Evolutionary conservation across 2,797 vertebrate species (phyloP).

Genomic region (Lepus oiostolus): DNA sequence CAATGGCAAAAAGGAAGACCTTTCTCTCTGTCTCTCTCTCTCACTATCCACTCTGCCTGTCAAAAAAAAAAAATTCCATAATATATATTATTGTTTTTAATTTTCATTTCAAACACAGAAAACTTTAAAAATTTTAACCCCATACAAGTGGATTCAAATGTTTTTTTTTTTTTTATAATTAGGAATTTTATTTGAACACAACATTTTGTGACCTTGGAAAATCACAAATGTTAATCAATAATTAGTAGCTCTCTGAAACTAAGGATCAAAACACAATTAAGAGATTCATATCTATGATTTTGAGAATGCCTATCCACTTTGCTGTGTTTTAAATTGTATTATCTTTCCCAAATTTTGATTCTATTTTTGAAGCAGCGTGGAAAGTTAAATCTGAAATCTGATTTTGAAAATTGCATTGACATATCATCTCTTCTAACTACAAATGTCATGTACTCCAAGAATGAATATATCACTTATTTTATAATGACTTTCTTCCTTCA

Average conservation of each 20-base stretch:
- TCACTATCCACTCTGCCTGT: too few relatives aligned
- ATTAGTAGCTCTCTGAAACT: neutral
- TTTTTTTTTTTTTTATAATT: neutral
- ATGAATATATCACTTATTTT: slow-evolving; percentile 1
- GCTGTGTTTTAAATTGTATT: neutral
- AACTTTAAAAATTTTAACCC: neutral
- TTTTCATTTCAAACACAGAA: slow-evolving; percentile 27
- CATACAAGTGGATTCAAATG: neutral
- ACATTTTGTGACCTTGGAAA: neutral
- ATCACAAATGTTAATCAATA: neutral
- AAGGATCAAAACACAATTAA: neutral
- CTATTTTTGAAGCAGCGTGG: neutral
- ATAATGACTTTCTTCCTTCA: neutral
- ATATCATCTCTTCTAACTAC: neutral
- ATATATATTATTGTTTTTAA: neutral
- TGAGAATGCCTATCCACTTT: neutral
- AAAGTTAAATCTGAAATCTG: slow-evolving; percentile 23
- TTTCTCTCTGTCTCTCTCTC: too few relatives aligned
- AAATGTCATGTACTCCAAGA: neutral
- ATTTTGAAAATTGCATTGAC: neutral
- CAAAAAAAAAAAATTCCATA: too few relatives aligned
- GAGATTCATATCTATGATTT: neutral
- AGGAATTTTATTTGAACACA: neutral
- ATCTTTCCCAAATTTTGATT: neutral
- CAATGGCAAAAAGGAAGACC: too few relatives aligned